A percentile compares a stretch with the other conserved stretches of the same genome.
Evolutionary conservation across 2,797 vertebrate genomes (phyloP).

Genomic region (Microctenopoma steveboyesi): DNA sequence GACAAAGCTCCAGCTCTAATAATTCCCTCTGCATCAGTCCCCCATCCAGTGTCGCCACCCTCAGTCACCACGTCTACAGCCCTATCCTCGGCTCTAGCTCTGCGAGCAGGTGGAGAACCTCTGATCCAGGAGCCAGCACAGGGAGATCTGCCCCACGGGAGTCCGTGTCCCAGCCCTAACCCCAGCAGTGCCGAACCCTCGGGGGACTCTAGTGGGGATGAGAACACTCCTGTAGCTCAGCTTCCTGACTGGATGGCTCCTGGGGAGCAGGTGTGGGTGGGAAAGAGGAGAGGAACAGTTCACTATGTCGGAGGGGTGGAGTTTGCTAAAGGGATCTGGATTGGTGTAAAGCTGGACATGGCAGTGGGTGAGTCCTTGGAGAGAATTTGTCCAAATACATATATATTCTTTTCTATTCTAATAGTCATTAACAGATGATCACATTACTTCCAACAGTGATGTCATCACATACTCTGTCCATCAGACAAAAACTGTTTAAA

Average conservation of each 20-base stretch:
- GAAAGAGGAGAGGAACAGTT: constrained; percentile 84
- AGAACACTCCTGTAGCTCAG: constrained; percentile 79
- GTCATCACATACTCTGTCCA: constrained; percentile 11
- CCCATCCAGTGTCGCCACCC: constrained; percentile 26
- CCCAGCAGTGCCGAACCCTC: constrained; percentile 72
- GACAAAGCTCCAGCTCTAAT: constrained; percentile 27
- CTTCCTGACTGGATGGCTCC: constrained; percentile 85
- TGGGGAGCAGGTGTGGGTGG: constrained; percentile 87
- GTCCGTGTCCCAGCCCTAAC: constrained; percentile 73
- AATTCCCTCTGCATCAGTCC: constrained; percentile 25
- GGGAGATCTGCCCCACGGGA: constrained; percentile 79
- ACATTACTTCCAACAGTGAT: too few relatives aligned
- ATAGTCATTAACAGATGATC: too few relatives aligned
- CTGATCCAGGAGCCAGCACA: constrained; percentile 77
- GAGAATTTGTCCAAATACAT: background rate
- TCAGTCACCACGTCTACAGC: constrained; percentile 20
- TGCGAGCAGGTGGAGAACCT: constrained; percentile 76
- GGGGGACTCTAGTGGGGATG: constrained; percentile 82
- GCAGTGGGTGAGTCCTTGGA: constrained; percentile 83
- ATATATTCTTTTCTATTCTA: background rate
- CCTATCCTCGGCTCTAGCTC: constrained; percentile 37
- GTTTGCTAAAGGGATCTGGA: constrained; percentile 89
- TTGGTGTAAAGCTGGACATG: constrained; percentile 87
- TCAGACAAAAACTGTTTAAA: background rate
- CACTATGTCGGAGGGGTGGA: constrained; percentile 88